Evolutionary conservation across 2,797 vertebrate species (phyloP).

Genomic region (Labroides dimidiatus): DNA sequence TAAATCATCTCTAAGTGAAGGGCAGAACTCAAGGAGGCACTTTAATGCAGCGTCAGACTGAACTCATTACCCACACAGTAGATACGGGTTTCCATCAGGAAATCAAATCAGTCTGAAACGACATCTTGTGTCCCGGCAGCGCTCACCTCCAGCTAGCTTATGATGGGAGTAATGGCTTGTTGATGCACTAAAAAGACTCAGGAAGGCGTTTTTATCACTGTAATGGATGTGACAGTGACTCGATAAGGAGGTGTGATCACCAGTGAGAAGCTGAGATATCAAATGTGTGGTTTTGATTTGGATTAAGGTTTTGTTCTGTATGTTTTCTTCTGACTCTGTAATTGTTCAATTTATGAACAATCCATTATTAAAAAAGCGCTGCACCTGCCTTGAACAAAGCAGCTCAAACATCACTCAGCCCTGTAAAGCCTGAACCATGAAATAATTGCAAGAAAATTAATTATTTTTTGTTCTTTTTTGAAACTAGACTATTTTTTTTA

Average conservation of each 20-base stretch:
- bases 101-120: conserved; percentile 14
- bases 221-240: conserved; percentile 13
- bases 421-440: no score
- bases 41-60: conserved; percentile 19
- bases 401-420: no score
- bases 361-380: no score
- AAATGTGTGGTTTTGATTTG: background rate
- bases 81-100: conserved; percentile 7
- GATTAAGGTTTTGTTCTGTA: no score
- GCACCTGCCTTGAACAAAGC: no score
- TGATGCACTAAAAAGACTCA: conserved; percentile 19
- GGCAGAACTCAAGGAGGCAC: conserved; percentile 18
- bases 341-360: no score
- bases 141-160: background rate
- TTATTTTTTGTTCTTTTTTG: no score
- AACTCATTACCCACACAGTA: conserved; percentile 9
- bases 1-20: conserved; percentile 24
- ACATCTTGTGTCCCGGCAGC: background rate
- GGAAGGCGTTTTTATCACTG: conserved; percentile 7
- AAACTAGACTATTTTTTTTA: no score
- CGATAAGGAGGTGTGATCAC: background rate
- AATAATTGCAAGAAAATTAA: no score
- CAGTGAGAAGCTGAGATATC: conserved; percentile 16
- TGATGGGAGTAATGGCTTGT: conserved; percentile 19
- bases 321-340: no score